Percentiles rank a stretch among this genome's conserved stretches.
phyloP scores from a whole-genome alignment of 1,140 invertebrate species.

The Maniola jurtina region DNA sequence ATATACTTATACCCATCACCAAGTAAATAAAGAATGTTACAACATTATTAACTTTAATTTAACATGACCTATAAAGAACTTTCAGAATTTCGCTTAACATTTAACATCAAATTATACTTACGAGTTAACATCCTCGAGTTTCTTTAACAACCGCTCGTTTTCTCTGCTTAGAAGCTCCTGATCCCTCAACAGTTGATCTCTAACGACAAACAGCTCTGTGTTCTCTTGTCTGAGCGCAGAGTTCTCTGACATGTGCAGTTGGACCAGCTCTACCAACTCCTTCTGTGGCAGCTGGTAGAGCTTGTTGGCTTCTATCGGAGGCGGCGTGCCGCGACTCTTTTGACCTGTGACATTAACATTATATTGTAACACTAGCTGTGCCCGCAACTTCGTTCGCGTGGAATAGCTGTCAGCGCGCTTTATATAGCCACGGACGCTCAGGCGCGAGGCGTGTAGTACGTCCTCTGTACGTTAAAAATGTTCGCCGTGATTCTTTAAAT shows the following conservation, averaged over 20 bases:
- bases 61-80: not conserved
- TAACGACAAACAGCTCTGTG: constrained; percentile 88
- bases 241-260: constrained; percentile 92
- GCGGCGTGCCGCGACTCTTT: constrained; percentile 71
- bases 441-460: too few relatives aligned
- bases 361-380: too few relatives aligned
- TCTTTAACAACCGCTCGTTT: constrained; percentile 92
- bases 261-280: constrained; percentile 86
- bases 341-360: too few relatives aligned
- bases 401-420: too few relatives aligned
- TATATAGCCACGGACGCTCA: too few relatives aligned
- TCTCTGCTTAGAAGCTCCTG: constrained; percentile 94
- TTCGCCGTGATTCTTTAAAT: too few relatives aligned
- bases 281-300: constrained; percentile 84
- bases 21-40: too few relatives aligned
- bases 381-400: too few relatives aligned
- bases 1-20: too few relatives aligned
- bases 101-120: constrained; percentile 73
- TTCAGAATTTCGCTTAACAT: not conserved
- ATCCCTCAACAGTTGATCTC: constrained; percentile 90
- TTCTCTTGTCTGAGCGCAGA: constrained; percentile 92
- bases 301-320: constrained; percentile 84
- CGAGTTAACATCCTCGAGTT: constrained; percentile 92
- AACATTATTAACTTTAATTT: too few relatives aligned
- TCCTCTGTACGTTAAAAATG: too few relatives aligned